phyloP scores from a whole-genome alignment of 2,888 invertebrate genomes.

The Ametastegia equiseti region DNA sequence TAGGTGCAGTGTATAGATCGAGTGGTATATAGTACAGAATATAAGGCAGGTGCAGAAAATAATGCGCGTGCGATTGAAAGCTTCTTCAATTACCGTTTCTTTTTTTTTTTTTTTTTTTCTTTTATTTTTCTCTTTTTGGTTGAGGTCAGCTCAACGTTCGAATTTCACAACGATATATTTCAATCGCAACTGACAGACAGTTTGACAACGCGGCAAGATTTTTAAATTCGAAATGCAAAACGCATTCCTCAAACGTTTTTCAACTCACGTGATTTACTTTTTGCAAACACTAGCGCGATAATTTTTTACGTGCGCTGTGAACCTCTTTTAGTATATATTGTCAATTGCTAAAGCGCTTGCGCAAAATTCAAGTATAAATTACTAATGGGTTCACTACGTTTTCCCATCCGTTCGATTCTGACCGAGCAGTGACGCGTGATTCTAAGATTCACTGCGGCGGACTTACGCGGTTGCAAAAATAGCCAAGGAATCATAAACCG shows the following conservation, averaged over 20 bases:
- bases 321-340: not conserved
- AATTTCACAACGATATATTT: conserved; percentile 26
- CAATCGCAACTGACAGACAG: not conserved
- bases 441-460: not conserved
- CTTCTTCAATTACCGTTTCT: conserved; percentile 16
- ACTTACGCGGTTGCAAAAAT: conserved; percentile 32
- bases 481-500: conserved; percentile 25
- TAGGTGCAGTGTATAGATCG: no score
- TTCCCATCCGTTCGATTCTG: not conserved
- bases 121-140: not conserved
- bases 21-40: not conserved
- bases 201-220: not conserved
- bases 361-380: not conserved
- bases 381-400: not conserved
- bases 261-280: not conserved
- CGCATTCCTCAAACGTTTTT: conserved; percentile 18
- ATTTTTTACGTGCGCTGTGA: not conserved
- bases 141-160: conserved; percentile 27
- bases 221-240: not conserved
- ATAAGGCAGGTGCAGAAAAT: not conserved
- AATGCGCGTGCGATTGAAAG: conserved; percentile 37
- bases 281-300: not conserved
- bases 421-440: conserved; percentile 4
- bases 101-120: not conserved
- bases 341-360: not conserved